A percentile compares a stretch with the other conserved stretches of the same genome.
phyloP scores from a whole-genome alignment of 2,797 vertebrate species.

The Bucorvus abyssinicus region DNA sequence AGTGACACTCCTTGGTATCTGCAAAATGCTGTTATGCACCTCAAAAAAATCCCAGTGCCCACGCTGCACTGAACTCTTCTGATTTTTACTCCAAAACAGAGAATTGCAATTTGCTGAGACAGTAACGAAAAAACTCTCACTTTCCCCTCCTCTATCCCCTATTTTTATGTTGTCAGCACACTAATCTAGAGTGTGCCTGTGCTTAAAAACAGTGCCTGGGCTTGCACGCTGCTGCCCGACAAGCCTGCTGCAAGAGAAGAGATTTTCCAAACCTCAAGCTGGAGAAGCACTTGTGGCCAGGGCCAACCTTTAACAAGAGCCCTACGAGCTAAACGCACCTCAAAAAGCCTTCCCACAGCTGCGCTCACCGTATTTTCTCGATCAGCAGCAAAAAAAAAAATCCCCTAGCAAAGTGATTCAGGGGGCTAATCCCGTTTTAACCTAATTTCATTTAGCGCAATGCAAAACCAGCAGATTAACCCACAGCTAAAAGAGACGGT shows the following conservation, averaged over 20 bases:
- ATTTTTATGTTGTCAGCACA: not conserved
- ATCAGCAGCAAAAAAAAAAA: not conserved
- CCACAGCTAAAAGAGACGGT: not conserved
- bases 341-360: not conserved
- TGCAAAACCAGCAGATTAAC: constrained; percentile 23
- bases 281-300: fast-evolving
- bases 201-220: not conserved
- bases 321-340: not conserved
- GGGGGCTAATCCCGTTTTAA: constrained; percentile 67
- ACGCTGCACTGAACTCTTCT: not conserved
- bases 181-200: not conserved
- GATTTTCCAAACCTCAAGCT: not conserved
- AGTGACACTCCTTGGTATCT: not conserved
- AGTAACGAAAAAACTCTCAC: not conserved
- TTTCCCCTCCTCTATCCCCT: not conserved
- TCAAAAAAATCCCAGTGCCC: not conserved
- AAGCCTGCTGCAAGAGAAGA: not conserved
- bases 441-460: not conserved
- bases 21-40: not conserved
- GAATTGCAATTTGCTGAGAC: not conserved
- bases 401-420: not conserved
- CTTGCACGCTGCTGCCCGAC: not conserved
- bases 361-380: not conserved
- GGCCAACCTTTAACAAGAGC: not conserved
- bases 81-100: not conserved